Base-by-base conservation (phyloP, 2,888 invertebrate genomes). In the Artemia sinica region DNA sequence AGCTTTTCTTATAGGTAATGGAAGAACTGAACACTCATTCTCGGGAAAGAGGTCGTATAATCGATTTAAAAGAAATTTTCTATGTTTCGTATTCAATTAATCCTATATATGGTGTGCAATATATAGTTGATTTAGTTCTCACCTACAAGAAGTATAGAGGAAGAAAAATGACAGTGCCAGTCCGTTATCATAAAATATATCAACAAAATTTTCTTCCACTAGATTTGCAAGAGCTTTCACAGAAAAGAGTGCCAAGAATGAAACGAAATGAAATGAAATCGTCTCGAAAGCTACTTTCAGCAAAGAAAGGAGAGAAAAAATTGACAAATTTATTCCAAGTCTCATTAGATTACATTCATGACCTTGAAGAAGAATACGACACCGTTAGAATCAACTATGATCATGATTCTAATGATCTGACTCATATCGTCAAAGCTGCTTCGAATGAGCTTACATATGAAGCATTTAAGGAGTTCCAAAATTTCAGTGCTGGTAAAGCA, bases 91-190 rank as follows among this genome's bases (percentile, higher is more conserved):
- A 86, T 72, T 80, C 93, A 50, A 79, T 91, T 72, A 87, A 91
- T 76, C 89, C 94, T 0, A 77, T 88, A 65, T 86, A 89, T 76
- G 95, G 96, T 0, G 89, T 88, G 14, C 94, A 96, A 79, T 87
- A 91, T 74, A 86, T 97, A 74, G 81, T 98, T 73, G 97, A 98
- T 79, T 81, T 98, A 75, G 81, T 95, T 73, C 81, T 97, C 65
- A 87, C 91, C 73, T 96, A 94, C 80, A 84, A 89, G 75, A 86
- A 92, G 78, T 94, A 92, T 77, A 80, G 92, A 52, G 95, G 96
- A 9, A 85, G 90, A 73, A 93, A 93, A 80, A 90, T 95, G 85
- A 95, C 93, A 0, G 87, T 96, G 0, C 91, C 93, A 0, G 97
- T 97, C 2, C 81, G 97, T 18, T 80, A 95, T 69, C 97, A 97